Base-by-base conservation (phyloP, 2,888 invertebrate species). In the Cosmia trapezina region DNA sequence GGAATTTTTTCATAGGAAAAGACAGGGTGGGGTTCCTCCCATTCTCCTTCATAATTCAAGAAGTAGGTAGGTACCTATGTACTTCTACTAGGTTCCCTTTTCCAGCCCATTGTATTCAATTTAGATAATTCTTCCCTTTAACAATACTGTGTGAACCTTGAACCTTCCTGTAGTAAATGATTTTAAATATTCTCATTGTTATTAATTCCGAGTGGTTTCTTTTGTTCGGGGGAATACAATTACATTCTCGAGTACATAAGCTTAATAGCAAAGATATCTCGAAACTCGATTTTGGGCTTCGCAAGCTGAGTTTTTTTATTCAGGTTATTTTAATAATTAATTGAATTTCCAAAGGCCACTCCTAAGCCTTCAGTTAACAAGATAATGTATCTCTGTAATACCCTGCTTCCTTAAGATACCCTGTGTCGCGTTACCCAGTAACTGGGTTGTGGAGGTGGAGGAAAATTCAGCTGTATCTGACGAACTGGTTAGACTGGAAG, bases 201-300 rank as follows among this genome's bases (percentile, higher is more conserved):
- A 66, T 66, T 63, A 70, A 77, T 61, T 61, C 56, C 9, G n/a
- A 80, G 61, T 73, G 77, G 73, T 73, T 77, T 56, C 80, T 73
- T 77, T 77, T 77, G 80, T 77, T 80, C 61, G 77, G 33, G n/a
- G 6, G 51, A 80, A 77, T 62, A 80, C 77, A 77, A 80, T 80
- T 77, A 77, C 80, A 65, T 77, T 73, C 17, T 11, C 47, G 73
- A 66, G 51, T 73, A 73, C 51, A 65, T 73, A 65, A 66, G 76
- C 73, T 61, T 79, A 79, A 73, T 53, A 62, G 61, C 28, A 60
- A 62, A 79, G 47, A 62, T 77, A 73, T 79, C 76, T 65, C 12
- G 56, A 41, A 73, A 66, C 73, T 51, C 51, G 37, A 22, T 61
- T 73, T 73, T 43, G 19, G 61, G 65, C 22, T 77, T 79, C 33